Percentiles rank a stretch among this genome's conserved stretches.
Conservation (phyloP, 1,140 invertebrate species). For the Leptoteleia sp. region DNA sequence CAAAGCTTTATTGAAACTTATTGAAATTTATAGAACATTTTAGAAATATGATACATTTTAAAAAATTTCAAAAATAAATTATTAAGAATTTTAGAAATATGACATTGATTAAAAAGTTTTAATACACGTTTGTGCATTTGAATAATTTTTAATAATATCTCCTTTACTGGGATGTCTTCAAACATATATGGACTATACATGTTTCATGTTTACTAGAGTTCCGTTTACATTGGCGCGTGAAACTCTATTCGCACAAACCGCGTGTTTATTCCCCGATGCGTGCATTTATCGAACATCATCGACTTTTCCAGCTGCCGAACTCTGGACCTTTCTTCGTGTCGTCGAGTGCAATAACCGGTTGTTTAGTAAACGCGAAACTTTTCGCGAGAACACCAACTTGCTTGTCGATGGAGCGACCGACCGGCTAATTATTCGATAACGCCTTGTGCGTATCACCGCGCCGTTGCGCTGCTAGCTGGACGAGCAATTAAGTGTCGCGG, state of each 20-base stretch:
- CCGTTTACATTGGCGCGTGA: conserved; percentile 5
- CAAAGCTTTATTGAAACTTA: no score
- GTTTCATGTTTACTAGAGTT: no score
- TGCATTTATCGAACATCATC: conserved; percentile 46
- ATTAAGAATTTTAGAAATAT: no score
- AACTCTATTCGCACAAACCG: conserved; percentile 12
- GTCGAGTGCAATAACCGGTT: conserved; percentile 61
- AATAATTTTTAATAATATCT: no score
- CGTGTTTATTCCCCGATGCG: conserved; percentile 34
- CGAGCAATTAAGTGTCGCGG: conserved; percentile 30
- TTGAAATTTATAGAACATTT: no score
- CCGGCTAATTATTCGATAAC: conserved; percentile 54
- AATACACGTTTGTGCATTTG: no score
- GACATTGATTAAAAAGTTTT: no score
- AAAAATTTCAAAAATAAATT: no score
- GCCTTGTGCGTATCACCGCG: conserved; percentile 24
- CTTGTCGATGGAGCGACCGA: conserved; percentile 27
- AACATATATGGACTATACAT: no score
- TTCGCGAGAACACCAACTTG: conserved; percentile 44
- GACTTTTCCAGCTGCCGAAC: conserved; percentile 63
- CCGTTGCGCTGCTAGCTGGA: conserved; percentile 9
- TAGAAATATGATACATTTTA: no score
- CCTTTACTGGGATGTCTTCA: no score
- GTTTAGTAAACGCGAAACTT: conserved; percentile 48
- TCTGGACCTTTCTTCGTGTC: conserved; percentile 56